A percentile compares a stretch with the other conserved stretches of the same genome.
Evolutionary conservation across 1,140 invertebrate species (phyloP).

Genomic region (Zaprionus capensis): DNA sequence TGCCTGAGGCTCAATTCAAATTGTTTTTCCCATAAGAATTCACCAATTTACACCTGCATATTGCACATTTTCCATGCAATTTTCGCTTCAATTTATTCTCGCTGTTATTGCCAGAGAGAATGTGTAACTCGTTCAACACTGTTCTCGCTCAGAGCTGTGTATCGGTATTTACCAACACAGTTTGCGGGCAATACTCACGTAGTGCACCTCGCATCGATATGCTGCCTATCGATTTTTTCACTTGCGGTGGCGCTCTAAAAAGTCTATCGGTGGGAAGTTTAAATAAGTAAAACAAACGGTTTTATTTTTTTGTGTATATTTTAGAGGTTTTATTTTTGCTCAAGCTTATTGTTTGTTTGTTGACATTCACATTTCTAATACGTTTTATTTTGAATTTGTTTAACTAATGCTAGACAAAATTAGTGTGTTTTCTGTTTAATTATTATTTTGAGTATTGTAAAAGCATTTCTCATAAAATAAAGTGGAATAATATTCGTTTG

Average conservation of each 20-base stretch:
- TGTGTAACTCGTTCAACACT: conserved; percentile 15
- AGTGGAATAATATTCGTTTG: conserved; percentile 65
- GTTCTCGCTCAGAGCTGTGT: conserved; percentile 1
- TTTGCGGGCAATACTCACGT: conserved; percentile 3
- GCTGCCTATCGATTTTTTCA: conserved; percentile 3
- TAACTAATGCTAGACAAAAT: conserved; percentile 78
- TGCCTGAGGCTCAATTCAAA: conserved; percentile 32
- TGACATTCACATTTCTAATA: conserved; percentile 73
- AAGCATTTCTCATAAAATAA: conserved; percentile 80
- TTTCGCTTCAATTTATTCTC: conserved; percentile 39
- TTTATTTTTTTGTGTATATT: conserved; percentile 28
- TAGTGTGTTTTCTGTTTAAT: conserved; percentile 47
- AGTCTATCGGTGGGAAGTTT: background rate
- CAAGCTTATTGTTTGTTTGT: conserved; percentile 69
- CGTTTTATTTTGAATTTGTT: conserved; percentile 59
- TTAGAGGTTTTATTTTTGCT: conserved; percentile 73
- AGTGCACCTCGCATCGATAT: background rate
- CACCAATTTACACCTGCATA: conserved; percentile 63
- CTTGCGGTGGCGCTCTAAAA: background rate
- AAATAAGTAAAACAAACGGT: background rate
- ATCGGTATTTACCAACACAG: conserved; percentile 16
- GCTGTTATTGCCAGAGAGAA: conserved; percentile 27
- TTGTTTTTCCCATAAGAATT: conserved; percentile 28
- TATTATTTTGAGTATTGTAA: conserved; percentile 56
- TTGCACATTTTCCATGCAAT: conserved; percentile 65